Conservation (phyloP, 2,888 invertebrate species). For the Rhamnusium bicolor region DNA sequence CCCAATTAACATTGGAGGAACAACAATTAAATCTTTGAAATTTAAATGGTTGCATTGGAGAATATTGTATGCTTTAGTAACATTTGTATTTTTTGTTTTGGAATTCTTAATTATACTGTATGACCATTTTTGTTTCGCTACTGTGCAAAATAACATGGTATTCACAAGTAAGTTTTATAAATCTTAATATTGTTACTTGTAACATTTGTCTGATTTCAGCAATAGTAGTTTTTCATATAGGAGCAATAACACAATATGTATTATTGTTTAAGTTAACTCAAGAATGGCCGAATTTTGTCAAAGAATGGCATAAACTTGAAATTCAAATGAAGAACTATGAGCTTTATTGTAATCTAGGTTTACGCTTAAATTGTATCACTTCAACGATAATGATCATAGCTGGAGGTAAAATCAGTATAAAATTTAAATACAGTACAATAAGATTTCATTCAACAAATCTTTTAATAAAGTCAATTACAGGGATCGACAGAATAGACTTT, state of each 20-base stretch:
- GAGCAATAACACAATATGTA: conserved; percentile 30
- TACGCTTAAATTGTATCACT: conserved; percentile 11
- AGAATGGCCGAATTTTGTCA: conserved; percentile 47
- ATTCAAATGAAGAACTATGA: conserved; percentile 48
- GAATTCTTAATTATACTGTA: conserved; percentile 33
- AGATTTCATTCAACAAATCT: too few relatives aligned
- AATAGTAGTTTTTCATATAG: conserved; percentile 40
- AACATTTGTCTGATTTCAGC: background rate
- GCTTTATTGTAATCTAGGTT: conserved; percentile 35
- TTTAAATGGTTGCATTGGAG: conserved; percentile 45
- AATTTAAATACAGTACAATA: background rate
- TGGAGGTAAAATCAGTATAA: conserved; percentile 1
- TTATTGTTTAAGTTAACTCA: conserved; percentile 43
- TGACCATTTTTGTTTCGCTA: conserved; percentile 2
- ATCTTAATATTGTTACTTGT: background rate
- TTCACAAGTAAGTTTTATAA: background rate
- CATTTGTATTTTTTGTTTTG: conserved; percentile 36
- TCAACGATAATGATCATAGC: conserved; percentile 14
- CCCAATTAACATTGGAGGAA: conserved; percentile 34
- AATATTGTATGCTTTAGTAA: conserved; percentile 34
- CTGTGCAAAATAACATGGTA: background rate
- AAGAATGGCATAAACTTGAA: conserved; percentile 49
- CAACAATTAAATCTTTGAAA: conserved; percentile 8
- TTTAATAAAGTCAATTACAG: too few relatives aligned
- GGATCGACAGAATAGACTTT: too few relatives aligned